Evolutionary conservation across 2,888 invertebrate species (phyloP), one percentile per base, ranked within the genome.

Genomic region (Odontomyia ornata): DNA sequence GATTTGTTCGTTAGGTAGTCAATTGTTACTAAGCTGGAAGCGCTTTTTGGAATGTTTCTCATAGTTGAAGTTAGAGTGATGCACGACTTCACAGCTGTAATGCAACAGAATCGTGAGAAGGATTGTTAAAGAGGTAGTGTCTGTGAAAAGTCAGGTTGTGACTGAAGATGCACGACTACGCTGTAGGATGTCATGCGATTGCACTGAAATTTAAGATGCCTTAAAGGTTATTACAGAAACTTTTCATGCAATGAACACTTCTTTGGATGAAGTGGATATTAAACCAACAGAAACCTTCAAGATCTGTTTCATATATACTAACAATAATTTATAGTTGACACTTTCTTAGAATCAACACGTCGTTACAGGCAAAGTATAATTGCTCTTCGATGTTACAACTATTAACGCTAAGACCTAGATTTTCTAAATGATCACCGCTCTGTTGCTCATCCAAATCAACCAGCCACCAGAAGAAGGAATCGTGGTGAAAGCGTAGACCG

Each of bases 331-430:
- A 52, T 52, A 18, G 15, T 18, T 15, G 4, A 9, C n/a, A 18
- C 15, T 52, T 13, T 52, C n/a, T 15, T 9, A 52, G 7, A 52
- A 52, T 23, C 21, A 60, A 60, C 5, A 23, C 5, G 23, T 23
- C 23, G 56, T 25, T 25, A 60, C 28, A 64, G 30, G 28, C 15
- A 30, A 36, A 1, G 1, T 23, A 64, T 64, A 64, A 64, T 64
- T 64, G 64, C 64, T n/a, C 9, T 64, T 30, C 64, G 30, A 64
- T 64, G 64, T 64, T 28, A 30, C 15, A 64, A 13, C 64, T n/a
- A 64, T 28, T 64, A 27, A 64, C 27, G 0, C 30, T 64, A 28
- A 15, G 25, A 60, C 60, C 60, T 60, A 60, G 60, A 23, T 60
- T 60, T 25, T 25, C 60, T 60, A 5, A 60, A 23, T 52, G 4